phyloP scores from a whole-genome alignment of 2,797 vertebrate genomes.

The Chiloscyllium punctatum region DNA sequence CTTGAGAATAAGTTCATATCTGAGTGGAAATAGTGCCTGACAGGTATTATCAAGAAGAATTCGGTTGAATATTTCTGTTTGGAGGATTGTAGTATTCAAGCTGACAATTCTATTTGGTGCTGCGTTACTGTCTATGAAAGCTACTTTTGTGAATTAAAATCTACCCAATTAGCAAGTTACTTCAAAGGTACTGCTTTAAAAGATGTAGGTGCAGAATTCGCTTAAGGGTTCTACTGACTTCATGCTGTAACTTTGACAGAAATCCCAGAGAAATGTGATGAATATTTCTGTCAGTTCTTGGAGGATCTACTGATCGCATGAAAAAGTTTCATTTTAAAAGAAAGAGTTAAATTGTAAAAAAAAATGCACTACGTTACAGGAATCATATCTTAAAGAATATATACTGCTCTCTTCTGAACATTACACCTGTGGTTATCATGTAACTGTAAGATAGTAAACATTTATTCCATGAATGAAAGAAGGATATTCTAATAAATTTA shows the following conservation, averaged over 20 bases:
- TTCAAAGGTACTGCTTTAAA: neutral
- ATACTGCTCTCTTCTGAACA: neutral
- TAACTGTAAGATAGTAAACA: neutral
- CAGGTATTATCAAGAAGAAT: neutral
- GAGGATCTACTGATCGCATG: neutral
- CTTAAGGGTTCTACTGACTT: neutral
- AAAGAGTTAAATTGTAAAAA: neutral
- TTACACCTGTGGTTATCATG: too few relatives aligned
- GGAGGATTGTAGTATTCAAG: neutral
- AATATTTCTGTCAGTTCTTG: neutral
- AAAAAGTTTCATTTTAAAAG: neutral
- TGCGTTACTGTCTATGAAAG: neutral
- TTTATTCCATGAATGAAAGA: neutral
- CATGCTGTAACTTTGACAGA: neutral
- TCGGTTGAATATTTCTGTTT: neutral
- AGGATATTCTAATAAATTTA: slow-evolving; percentile 33
- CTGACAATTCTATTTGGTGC: neutral
- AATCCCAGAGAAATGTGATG: neutral
- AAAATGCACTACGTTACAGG: neutral
- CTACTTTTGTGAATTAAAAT: neutral
- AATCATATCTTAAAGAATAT: neutral
- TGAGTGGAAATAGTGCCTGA: neutral
- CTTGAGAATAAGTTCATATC: neutral
- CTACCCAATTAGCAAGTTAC: neutral
- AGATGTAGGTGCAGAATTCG: neutral